Evolutionary conservation across 1,140 invertebrate species (phyloP), one percentile per base, ranked within the genome.

Genomic region (Drosophila obscura): DNA sequence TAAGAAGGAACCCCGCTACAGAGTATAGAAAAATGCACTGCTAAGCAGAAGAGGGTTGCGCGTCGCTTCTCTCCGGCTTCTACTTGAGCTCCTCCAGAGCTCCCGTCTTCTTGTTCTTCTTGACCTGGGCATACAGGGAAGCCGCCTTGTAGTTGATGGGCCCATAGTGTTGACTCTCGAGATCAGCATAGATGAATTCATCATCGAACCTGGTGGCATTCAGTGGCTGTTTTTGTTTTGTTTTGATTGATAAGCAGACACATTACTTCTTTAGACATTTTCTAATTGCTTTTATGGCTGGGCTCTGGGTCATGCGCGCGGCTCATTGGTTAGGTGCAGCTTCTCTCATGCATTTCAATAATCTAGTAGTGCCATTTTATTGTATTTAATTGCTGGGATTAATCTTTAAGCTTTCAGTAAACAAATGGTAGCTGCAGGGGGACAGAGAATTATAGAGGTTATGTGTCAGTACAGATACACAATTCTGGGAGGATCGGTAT

Each of bases 131-230:
- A 90, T 95, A 95, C 77, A 97, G 94, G 26, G 96, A 97, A 45
- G 96, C 96, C 66, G 95, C 95, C 92, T 97, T 97, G 93, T 97
- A 97, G 92, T 97, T 96, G 88, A 97, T 97, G 35, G 97, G 97
- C 64, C 96, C 96, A 92, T 90, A 91, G 56, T 91, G 90, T 73
- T 95, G 95, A 92, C 96, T 96, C 91, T 97, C 96, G 71, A 97
- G 95, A 93, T 98, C 97, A 44, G 97, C 97, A 92, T 97, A 97
- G 89, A 96, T 96, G 91, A 97, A 93, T 92, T 95, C 96, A 92
- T 95, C 96, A 90, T 94, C 94, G 83, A 94, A 94, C 80, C 95
- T 94, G 53, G 80, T 61, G 26, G 87, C 62, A 69, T 88, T 78
- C 28, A 92, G 52, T 26, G 95, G 94, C 85, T 93, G 93, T 93